Evolutionary conservation across 2,113 vertebrate genomes (phyloP), one percentile per base, ranked within the genome.

Genomic region (Holacanthus passer): DNA sequence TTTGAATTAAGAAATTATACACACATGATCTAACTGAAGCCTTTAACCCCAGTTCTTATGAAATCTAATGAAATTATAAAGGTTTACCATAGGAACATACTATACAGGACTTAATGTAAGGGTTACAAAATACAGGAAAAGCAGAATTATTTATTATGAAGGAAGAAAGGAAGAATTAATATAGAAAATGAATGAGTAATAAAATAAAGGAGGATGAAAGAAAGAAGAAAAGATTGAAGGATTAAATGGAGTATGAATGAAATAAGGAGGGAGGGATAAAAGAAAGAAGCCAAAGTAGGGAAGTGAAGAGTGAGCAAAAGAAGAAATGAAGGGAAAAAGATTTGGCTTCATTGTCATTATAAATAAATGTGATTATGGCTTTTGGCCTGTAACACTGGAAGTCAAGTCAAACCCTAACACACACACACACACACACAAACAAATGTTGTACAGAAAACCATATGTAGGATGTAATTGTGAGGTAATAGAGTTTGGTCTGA

Each of bases 401-500:
- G 10, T 16, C 4, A 32, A 27, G 12, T 13, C 32, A 20, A 50
- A 69, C 39, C 14, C 29, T 53, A 14, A 80, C 73, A 70, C 35
- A 52, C 67, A 77, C 56, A 32, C 56, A 75, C 11, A 55, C 71
- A 62, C 66, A 24, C 12, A 50, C 27, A 45, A 8, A 59, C 90
- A 89, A n/a, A n/a, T n/a, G 82, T 87, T 43, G 75, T 72, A 35
- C 79, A 93, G 93, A 95, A 95, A 96, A 73, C 95, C 94, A 92
- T 93, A 92, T 90, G 82, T 93, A 92, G 77, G 90, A 81, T 93
- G 87, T 92, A 93, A 94, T 93, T 91, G 86, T 88, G 58, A 93
- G 69, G 93, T 94, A 93, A 93, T 93, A 89, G 92, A 89, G 90
- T 95, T 89, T 85, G 91, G 93, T 93, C 92, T 94, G 88, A 69